Evolutionary conservation across 2,113 vertebrate genomes (phyloP), one percentile per base, ranked within the genome.

Genomic region (Puffinus mauretanicus): DNA sequence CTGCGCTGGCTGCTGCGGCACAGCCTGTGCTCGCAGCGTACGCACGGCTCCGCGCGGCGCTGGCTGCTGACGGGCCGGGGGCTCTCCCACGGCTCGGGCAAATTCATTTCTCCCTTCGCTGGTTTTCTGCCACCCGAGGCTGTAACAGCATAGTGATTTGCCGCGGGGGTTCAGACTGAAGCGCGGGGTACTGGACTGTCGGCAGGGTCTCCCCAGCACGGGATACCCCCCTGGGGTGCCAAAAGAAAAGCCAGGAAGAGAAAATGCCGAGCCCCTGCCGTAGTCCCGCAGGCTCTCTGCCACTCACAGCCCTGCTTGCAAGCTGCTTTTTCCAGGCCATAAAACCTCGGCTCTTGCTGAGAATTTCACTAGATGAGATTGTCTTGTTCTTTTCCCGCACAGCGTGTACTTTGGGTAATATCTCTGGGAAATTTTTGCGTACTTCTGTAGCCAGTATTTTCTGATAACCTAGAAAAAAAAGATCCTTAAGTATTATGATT

Each of bases 271-370:
- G 83, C 69, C 86, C 86, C 91, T 90, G 82, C 91, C 11, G 36
- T 44, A 93, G 93, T 82, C 75, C 96, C 22, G 19, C 7, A 3
- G 95, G 88, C 90, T 92, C 90, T 89, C 78, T 96, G 92, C 95
- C 72, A 49, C 93, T 96, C 94, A 16, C 69, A 84, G 91, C 80
- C 90, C 82, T 0, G 4, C 52, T 67, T 64, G 85, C 85, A 82
- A 61, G 80, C 51, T 79, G 72, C 87, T 94, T 94, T 97, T 97
- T 95, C 72, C 92, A 93, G 91, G 91, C 77, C 85, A 83, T 93
- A 67, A 97, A 97, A 61, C 0, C 6, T 69, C 4, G 4, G 52
- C 82, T 93, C 90, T 94, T 93, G 92, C 93, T 97, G 88, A 89
- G 95, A 96, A 81, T 93, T 94, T 94, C 91, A 86, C 66, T 94